A percentile compares a stretch with the other conserved stretches of the same genome.
Evolutionary conservation across 2,113 vertebrate species (phyloP).

Genomic region (Tetrao urogallus): DNA sequence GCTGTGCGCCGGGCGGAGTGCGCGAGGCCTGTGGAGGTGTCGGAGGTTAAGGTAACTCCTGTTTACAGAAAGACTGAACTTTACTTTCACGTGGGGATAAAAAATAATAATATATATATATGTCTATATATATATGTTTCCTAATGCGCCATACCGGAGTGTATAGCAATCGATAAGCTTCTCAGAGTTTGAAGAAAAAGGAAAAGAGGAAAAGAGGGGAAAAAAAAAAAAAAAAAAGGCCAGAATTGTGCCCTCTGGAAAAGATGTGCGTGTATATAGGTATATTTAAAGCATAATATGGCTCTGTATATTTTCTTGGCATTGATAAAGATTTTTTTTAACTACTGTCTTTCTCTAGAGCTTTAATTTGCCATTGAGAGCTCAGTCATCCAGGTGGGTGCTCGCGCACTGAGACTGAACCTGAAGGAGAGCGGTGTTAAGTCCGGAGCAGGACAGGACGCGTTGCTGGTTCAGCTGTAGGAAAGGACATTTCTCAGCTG

Average conservation of each 20-base stretch:
- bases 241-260: conserved; percentile 47
- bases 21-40: conserved; percentile 46
- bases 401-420: conserved; percentile 12
- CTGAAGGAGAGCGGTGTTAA: conserved; percentile 18
- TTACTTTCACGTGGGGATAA: conserved; percentile 69
- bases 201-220: too few species aligned
- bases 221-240: not conserved
- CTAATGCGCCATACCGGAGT: conserved; percentile 44
- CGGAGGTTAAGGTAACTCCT: conserved; percentile 16
- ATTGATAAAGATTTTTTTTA: conserved; percentile 46
- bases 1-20: conserved; percentile 1
- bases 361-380: conserved; percentile 58
- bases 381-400: conserved; percentile 25
- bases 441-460: conserved; percentile 23
- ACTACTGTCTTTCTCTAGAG: conserved; percentile 60
- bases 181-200: not conserved
- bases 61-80: conserved; percentile 64
- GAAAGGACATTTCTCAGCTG: conserved; percentile 48
- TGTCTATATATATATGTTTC: conserved; percentile 12
- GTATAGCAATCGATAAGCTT: conserved; percentile 56
- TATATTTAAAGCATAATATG: conserved; percentile 58
- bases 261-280: conserved; percentile 43
- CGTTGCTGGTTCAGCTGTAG: conserved; percentile 26
- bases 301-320: conserved; percentile 62
- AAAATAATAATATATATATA: not conserved